phyloP scores from a whole-genome alignment of 2,888 invertebrate species.

The Darwinula stevensoni region DNA sequence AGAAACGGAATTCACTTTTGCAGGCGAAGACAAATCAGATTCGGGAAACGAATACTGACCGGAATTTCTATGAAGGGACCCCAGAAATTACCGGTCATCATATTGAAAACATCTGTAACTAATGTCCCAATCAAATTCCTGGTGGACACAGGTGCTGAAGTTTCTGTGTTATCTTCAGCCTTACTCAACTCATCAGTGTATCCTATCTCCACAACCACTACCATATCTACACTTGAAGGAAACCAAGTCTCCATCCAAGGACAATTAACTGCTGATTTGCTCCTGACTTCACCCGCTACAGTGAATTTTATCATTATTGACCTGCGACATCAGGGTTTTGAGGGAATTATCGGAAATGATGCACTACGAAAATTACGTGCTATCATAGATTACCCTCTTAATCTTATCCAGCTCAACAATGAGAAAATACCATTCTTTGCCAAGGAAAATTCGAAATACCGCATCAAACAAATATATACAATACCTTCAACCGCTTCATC shows the following conservation, averaged over 20 bases:
- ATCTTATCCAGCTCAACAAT: conserved; percentile 2
- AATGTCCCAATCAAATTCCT: conserved; percentile 1
- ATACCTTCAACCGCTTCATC: not conserved
- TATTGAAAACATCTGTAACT: not conserved
- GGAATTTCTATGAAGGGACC: conserved; percentile 1
- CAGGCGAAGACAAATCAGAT: not conserved
- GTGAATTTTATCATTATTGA: conserved; percentile 2
- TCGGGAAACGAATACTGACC: conserved; percentile 2
- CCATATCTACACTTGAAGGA: not conserved
- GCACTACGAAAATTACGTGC: conserved; percentile 1
- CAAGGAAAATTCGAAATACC: conserved; percentile 1
- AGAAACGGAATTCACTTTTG: not conserved
- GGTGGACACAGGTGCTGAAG: conserved; percentile 2
- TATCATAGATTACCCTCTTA: conserved; percentile 1
- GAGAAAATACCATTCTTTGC: not conserved
- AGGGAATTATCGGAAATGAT: conserved; percentile 1
- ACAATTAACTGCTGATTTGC: not conserved
- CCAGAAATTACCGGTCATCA: conserved; percentile 2
- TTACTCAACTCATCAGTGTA: conserved; percentile 1
- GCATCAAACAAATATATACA: not conserved
- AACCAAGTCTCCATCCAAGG: conserved; percentile 1
- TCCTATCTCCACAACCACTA: not conserved
- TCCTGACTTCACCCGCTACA: conserved; percentile 1
- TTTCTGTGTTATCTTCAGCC: conserved; percentile 2
- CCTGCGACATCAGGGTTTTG: conserved; percentile 1